These are phyloP conservation scores for Rotaria macrura DNA, from an alignment of 2,888 invertebrate species.

Conservation along the genomic window DNA sequence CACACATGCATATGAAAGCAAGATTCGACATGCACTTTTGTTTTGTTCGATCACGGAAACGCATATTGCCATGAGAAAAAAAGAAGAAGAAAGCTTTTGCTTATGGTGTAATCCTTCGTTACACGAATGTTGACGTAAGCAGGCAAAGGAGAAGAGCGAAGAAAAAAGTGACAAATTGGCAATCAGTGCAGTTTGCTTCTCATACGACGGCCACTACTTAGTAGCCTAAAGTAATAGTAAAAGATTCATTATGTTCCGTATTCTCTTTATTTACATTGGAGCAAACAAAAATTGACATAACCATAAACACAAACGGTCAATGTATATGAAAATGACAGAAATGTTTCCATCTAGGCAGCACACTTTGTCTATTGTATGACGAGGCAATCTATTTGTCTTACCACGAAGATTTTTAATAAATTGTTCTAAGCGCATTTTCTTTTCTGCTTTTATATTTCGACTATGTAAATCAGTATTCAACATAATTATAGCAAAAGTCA, in stretches of 20 bases:
- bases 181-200: not conserved
- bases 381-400: conserved; percentile 35
- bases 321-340: not conserved
- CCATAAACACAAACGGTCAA: not conserved
- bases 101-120: not conserved
- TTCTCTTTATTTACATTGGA: not conserved
- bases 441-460: conserved; percentile 75
- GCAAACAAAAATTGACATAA: not conserved
- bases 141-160: not conserved
- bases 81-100: not conserved
- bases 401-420: conserved; percentile 83
- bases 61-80: not conserved
- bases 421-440: conserved; percentile 87
- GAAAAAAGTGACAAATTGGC: conserved; percentile 2
- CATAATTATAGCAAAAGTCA: conserved; percentile 82
- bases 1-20: not conserved
- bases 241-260: not conserved
- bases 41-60: not conserved
- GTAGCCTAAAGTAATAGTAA: not conserved
- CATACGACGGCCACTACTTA: not conserved
- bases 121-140: not conserved
- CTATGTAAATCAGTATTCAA: conserved; percentile 95
- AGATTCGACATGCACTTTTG: not conserved
- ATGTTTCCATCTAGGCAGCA: not conserved
- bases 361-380: not conserved